Conservation (phyloP, 2,113 vertebrate genomes). For the Microtus montanus region DNA sequence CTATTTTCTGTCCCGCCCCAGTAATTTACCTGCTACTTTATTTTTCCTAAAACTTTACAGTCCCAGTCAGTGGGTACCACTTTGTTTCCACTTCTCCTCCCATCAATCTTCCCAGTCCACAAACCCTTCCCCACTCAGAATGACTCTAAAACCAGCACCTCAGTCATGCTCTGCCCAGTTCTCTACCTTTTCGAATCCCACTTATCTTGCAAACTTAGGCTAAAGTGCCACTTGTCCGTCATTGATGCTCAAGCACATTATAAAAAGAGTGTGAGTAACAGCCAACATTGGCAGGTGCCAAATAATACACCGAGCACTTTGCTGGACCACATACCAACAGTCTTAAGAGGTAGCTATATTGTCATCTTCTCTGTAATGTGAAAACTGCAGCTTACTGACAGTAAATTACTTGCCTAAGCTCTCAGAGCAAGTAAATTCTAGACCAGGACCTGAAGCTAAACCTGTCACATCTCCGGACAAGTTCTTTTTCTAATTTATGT, state of each 20-base stretch:
- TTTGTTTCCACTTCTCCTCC: neutral
- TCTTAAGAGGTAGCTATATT: neutral
- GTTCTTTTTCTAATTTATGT: neutral
- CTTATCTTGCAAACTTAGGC: conserved; percentile 22
- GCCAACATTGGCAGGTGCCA: neutral
- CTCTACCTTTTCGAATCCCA: conserved; percentile 10
- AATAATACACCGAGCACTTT: neutral
- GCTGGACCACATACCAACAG: neutral
- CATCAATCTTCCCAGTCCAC: neutral
- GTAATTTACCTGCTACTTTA: neutral
- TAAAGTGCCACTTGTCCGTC: neutral
- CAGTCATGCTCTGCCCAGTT: neutral
- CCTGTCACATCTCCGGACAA: neutral
- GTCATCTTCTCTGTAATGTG: neutral
- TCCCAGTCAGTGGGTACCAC: neutral
- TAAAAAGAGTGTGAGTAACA: neutral
- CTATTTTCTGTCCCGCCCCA: neutral
- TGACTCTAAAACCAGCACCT: neutral
- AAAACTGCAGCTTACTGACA: neutral
- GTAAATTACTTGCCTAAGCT: conserved; percentile 25
- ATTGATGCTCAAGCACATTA: neutral
- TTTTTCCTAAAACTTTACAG: neutral
- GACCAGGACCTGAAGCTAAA: conserved; percentile 29
- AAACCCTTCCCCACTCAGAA: neutral
- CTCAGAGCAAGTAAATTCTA: conserved; percentile 10